Evolutionary conservation across 2,888 invertebrate species (phyloP).

Genomic region (Imbricaverruca yamaguchii): DNA sequence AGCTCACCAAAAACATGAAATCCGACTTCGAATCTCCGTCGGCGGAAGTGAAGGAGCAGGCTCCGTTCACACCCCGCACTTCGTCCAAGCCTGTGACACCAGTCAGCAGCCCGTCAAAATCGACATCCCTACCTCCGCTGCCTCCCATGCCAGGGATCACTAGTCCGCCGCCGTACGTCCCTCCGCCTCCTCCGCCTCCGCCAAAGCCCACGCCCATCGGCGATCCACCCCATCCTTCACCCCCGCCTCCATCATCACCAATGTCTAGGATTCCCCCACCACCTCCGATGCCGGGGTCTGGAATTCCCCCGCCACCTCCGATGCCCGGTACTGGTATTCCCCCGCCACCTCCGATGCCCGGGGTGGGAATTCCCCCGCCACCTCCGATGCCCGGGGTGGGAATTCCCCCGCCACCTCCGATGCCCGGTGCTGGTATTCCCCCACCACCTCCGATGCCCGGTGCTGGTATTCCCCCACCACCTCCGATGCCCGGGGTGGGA

Average conservation of each 20-base stretch:
- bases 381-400: slow-evolving; percentile 34
- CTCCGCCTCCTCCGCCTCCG: slow-evolving; percentile 33
- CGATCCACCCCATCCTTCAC: slow-evolving; percentile 35
- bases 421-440: slow-evolving; percentile 27
- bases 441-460: slow-evolving; percentile 33
- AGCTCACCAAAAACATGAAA: slow-evolving; percentile 49
- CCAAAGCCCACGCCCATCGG: slow-evolving; percentile 28
- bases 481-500: slow-evolving; percentile 33
- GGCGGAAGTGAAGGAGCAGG: not conserved
- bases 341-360: slow-evolving; percentile 37
- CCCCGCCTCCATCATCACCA: slow-evolving; percentile 32
- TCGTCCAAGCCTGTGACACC: too few species aligned
- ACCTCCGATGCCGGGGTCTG: slow-evolving; percentile 33
- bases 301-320: slow-evolving; percentile 34
- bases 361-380: slow-evolving; percentile 36
- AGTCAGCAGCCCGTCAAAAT: slow-evolving; percentile 22
- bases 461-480: slow-evolving; percentile 33
- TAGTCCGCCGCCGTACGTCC: slow-evolving; percentile 26
- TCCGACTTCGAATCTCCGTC: slow-evolving; percentile 47
- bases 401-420: slow-evolving; percentile 32
- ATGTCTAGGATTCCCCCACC: slow-evolving; percentile 32
- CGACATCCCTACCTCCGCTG: slow-evolving; percentile 35
- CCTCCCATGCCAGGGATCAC: slow-evolving; percentile 32
- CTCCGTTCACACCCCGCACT: not conserved
- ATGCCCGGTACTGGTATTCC: slow-evolving; percentile 36